These are phyloP conservation scores for Poeciliopsis turrubarensis DNA, from an alignment of 2,113 vertebrate species.

Conservation along the genomic window DNA sequence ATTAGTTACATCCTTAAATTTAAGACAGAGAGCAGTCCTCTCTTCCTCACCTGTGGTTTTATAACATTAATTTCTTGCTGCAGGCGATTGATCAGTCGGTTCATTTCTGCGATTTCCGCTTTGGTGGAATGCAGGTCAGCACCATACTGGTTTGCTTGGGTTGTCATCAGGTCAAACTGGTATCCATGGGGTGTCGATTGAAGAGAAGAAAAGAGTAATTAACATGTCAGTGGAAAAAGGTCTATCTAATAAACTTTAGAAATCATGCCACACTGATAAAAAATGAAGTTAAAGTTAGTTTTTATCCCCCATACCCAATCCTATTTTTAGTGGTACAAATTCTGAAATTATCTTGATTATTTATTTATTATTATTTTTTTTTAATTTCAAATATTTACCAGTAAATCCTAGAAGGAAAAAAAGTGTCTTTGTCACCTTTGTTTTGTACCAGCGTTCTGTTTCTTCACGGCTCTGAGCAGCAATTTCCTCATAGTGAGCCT, in stretches of 20 bases:
- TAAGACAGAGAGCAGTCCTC: neutral
- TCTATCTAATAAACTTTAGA: neutral
- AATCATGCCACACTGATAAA: too few relatives aligned
- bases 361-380: too few relatives aligned
- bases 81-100: slow-evolving; percentile 53
- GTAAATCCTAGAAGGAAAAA: neutral
- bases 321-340: too few relatives aligned
- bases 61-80: slow-evolving; percentile 55
- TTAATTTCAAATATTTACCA: too few relatives aligned
- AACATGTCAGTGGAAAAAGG: slow-evolving; percentile 1
- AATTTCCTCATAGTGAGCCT: slow-evolving; percentile 83
- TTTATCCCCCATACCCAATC: too few relatives aligned
- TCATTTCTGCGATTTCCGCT: slow-evolving; percentile 66
- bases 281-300: too few relatives aligned
- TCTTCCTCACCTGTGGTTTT: slow-evolving; percentile 67
- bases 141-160: slow-evolving; percentile 50
- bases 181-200: slow-evolving; percentile 12
- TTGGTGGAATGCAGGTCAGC: slow-evolving; percentile 54
- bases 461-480: slow-evolving; percentile 78
- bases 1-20: neutral
- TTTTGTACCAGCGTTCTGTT: slow-evolving; percentile 84
- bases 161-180: slow-evolving; percentile 69
- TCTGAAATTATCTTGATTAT: too few relatives aligned
- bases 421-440: slow-evolving; percentile 76
- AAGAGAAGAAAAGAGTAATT: neutral